Conservation (phyloP, 2,888 invertebrate species). For the Hydrotaea cyrtoneurina region DNA sequence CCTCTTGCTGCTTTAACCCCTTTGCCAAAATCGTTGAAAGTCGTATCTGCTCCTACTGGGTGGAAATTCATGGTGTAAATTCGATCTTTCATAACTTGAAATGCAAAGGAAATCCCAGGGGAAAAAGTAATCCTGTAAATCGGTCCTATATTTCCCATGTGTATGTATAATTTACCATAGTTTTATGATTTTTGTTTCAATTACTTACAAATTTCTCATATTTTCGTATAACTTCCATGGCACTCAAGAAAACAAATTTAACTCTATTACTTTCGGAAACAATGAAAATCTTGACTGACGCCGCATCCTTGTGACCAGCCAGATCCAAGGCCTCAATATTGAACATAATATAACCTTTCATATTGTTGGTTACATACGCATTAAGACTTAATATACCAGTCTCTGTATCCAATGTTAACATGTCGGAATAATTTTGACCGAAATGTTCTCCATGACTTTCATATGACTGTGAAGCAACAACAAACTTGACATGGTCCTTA, state of each 20-base stretch:
- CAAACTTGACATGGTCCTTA: slow-evolving; percentile 80
- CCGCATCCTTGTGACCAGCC: slow-evolving; percentile 80
- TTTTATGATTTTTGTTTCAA: neutral
- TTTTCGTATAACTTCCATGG: slow-evolving; percentile 65
- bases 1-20: no score
- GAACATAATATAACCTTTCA: slow-evolving; percentile 83
- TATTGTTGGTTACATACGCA: slow-evolving; percentile 60
- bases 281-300: slow-evolving; percentile 83
- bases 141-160: no score
- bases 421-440: slow-evolving; percentile 77
- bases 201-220: slow-evolving; percentile 82
- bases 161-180: no score
- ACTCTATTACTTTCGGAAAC: slow-evolving; percentile 83
- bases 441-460: slow-evolving; percentile 80
- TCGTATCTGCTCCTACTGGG: no score
- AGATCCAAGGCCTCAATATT: slow-evolving; percentile 82
- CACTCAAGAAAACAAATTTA: slow-evolving; percentile 72
- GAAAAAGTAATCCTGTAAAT: no score
- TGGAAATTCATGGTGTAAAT: no score
- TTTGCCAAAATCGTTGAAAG: no score
- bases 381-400: slow-evolving; percentile 81
- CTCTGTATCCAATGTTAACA: slow-evolving; percentile 80
- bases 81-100: no score
- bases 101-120: no score
- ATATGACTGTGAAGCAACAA: slow-evolving; percentile 79